Evolutionary conservation across 2,888 invertebrate genomes (phyloP), one percentile per base, ranked within the genome.

Genomic region (Acronicta alni): DNA sequence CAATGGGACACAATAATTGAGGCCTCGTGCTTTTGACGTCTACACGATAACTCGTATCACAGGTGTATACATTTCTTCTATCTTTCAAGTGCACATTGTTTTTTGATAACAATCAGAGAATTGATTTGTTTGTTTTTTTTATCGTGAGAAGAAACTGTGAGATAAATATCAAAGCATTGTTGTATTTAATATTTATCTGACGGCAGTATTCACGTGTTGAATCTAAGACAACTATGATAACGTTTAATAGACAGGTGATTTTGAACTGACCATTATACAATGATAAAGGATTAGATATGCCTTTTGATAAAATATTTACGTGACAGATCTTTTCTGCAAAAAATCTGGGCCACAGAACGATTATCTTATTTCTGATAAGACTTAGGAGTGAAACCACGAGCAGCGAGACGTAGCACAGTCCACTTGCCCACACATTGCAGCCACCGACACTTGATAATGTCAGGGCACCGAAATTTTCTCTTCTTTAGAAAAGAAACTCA

Each of bases 1-100:
- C 47, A 63, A 72, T 67, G 26, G 46, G 42, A 5, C 15, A 37
- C 38, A 52, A 23, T 48, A 35, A 60, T 42, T 45, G 32, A 20
- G 23, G 26, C 14, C 18, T 14, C 20, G 32, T 37, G 51, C 17
- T 37, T 3, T 20, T 20, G 26, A 30, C 20, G 18, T 16, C 18
- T 9, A 30, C 18, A 17, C 8, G 15, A 15, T 37, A 38, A 23
- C 30, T 32, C 8, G 35, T 10, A 8, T 66, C 67, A 59, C 61
- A 72, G 58, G 66, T 41, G 10, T 10, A 30, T 2, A 12, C n/a
- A 35, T 37, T 17, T 55, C 16, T 52, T 51, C 1, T 46, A 52
- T 54, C 44, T 42, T 16, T 57, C 16, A 51, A 57, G 43, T 43
- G 42, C 16, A 41, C 41, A 49, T 45, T 32, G 41, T 45, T n/a